Percentiles rank a stretch among this genome's conserved stretches.
Evolutionary conservation across 2,113 vertebrate species (phyloP).

Genomic region (Passer montanus): DNA sequence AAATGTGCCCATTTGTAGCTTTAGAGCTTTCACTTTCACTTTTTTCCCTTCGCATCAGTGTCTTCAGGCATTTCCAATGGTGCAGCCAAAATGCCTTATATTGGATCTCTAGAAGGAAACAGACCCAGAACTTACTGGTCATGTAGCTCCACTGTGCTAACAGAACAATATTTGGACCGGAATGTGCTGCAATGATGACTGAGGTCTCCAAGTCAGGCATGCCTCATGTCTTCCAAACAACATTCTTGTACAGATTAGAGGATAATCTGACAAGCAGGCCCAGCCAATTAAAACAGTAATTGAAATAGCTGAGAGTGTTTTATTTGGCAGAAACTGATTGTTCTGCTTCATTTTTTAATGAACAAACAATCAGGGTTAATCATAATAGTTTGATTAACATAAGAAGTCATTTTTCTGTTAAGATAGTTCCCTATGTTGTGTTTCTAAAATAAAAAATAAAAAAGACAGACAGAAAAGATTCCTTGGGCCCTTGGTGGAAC

Average conservation of each 20-base stretch:
- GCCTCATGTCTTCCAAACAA: conserved; percentile 76
- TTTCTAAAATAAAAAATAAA: conserved; percentile 21
- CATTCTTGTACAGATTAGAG: conserved; percentile 82
- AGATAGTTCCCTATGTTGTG: conserved; percentile 9
- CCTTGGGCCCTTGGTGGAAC: conserved; percentile 25
- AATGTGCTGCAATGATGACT: conserved; percentile 54
- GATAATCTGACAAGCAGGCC: conserved; percentile 70
- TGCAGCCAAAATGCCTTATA: background rate
- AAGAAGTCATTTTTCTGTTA: conserved; percentile 60
- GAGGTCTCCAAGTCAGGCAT: conserved; percentile 58
- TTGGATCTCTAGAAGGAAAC: conserved; percentile 19
- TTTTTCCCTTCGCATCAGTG: background rate
- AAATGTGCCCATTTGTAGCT: background rate
- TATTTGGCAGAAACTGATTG: conserved; percentile 70
- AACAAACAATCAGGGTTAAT: conserved; percentile 51
- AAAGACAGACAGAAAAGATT: conserved; percentile 5
- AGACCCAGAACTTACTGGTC: background rate
- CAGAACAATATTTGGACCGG: conserved; percentile 20
- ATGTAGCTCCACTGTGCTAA: background rate
- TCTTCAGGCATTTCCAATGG: conserved; percentile 29
- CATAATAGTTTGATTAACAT: conserved; percentile 23
- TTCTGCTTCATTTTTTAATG: conserved; percentile 67
- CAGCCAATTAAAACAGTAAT: conserved; percentile 81
- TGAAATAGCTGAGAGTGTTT: conserved; percentile 76
- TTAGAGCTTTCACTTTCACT: conserved; percentile 28